Evolutionary conservation across 2,888 invertebrate species (phyloP).

Genomic region (Pachycephus smyrnensis): DNA sequence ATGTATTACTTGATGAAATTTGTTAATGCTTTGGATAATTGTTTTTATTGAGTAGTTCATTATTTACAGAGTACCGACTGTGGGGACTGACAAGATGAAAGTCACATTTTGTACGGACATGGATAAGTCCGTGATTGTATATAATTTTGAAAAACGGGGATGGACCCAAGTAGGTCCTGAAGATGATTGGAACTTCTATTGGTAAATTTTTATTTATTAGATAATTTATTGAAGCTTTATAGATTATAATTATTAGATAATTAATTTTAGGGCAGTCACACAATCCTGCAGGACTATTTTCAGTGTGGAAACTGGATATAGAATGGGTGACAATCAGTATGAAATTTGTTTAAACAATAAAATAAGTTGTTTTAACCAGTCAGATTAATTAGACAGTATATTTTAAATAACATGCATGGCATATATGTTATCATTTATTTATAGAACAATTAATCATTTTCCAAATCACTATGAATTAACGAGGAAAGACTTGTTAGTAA

Average conservation of each 20-base stretch:
- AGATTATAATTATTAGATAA: constrained; percentile 7
- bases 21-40: not conserved
- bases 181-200: constrained; percentile 97
- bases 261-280: constrained; percentile 80
- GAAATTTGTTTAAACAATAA: constrained; percentile 36
- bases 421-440: not conserved
- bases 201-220: constrained; percentile 66
- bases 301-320: constrained; percentile 91
- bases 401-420: not conserved
- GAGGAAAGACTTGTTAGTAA: constrained; percentile 94
- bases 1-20: not conserved
- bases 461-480: constrained; percentile 96
- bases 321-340: constrained; percentile 93
- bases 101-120: constrained; percentile 85
- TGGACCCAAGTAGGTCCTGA: constrained; percentile 90
- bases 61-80: constrained; percentile 40
- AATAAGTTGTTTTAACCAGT: not conserved
- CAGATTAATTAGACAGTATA: not conserved
- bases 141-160: constrained; percentile 92
- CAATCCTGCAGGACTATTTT: constrained; percentile 92
- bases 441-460: constrained; percentile 92
- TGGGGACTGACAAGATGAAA: constrained; percentile 68
- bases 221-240: constrained; percentile 3
- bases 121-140: constrained; percentile 92
- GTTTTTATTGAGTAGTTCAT: not conserved